Evolutionary conservation across 2,113 vertebrate genomes (phyloP).

Genomic region (Oryctolagus cuniculus): DNA sequence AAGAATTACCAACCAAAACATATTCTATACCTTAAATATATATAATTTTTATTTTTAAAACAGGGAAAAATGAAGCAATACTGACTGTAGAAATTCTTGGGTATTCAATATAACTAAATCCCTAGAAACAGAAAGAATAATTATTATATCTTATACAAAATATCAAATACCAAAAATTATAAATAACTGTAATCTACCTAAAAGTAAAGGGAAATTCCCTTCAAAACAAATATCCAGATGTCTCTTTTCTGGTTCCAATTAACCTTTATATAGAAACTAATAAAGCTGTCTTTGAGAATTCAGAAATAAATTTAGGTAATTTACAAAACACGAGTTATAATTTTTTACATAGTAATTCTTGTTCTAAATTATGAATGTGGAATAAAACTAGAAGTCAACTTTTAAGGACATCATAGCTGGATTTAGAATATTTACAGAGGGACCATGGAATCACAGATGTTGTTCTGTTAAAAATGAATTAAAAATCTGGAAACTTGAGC

Average conservation of each 20-base stretch:
- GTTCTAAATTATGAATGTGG: neutral
- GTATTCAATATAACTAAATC: neutral
- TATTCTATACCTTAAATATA: too few species aligned
- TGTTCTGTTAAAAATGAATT: neutral
- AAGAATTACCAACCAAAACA: neutral
- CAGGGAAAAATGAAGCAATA: neutral
- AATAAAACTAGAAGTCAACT: neutral
- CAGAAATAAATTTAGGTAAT: constrained; percentile 22
- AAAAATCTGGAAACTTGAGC: neutral
- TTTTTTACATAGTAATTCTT: neutral
- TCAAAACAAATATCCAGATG: neutral
- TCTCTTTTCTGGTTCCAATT: neutral
- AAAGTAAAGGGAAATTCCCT: neutral
- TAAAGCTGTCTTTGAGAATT: neutral
- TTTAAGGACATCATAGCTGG: neutral
- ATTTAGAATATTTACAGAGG: neutral
- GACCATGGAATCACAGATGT: neutral
- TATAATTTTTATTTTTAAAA: too few species aligned
- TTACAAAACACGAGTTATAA: neutral
- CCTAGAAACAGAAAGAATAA: neutral
- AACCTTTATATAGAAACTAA: constrained; percentile 3
- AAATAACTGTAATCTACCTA: neutral
- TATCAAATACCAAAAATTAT: constrained; percentile 2
- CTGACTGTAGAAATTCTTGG: neutral
- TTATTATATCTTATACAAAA: neutral